phyloP scores from a whole-genome alignment of 2,797 vertebrate species.

The Geotrypetes seraphini region DNA sequence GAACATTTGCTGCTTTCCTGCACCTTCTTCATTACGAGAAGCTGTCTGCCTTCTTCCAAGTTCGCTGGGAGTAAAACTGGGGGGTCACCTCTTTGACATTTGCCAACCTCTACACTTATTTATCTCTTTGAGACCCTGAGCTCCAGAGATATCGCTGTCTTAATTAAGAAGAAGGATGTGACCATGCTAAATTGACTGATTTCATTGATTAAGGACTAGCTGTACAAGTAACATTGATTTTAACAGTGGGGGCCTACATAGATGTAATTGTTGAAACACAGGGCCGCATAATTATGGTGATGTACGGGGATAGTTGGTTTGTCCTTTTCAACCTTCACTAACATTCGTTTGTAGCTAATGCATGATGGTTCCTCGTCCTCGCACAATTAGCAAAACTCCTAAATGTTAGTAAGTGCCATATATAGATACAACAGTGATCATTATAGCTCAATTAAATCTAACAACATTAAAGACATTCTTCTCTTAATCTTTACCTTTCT shows the following conservation, averaged over 20 bases:
- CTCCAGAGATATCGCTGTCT: conserved; percentile 77
- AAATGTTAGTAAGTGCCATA: conserved; percentile 64
- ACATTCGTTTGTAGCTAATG: conserved; percentile 65
- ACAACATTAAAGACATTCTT: conserved; percentile 39
- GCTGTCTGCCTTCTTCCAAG: conserved; percentile 59
- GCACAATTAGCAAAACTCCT: conserved; percentile 65
- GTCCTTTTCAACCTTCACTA: conserved; percentile 75
- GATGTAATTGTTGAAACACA: conserved; percentile 82
- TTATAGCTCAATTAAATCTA: conserved; percentile 54
- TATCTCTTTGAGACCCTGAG: conserved; percentile 67
- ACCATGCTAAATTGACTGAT: conserved; percentile 76
- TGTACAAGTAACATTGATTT: conserved; percentile 80
- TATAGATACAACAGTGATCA: conserved; percentile 55
- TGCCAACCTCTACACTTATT: conserved; percentile 72
- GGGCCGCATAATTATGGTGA: conserved; percentile 68
- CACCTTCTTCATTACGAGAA: conserved; percentile 34
- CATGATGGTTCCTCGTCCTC: conserved; percentile 36
- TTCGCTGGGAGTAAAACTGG: conserved; percentile 53
- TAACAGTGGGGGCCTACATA: conserved; percentile 75
- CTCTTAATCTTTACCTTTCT: conserved; percentile 32
- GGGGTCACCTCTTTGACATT: conserved; percentile 66
- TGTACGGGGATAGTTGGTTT: conserved; percentile 64
- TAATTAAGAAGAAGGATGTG: conserved; percentile 84
- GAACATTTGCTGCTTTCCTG: conserved; percentile 43
- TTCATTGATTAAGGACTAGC: conserved; percentile 78